A percentile compares a stretch with the other conserved stretches of the same genome.
Conservation (phyloP, 1,140 invertebrate genomes). For the Leptopilina clavipes region DNA sequence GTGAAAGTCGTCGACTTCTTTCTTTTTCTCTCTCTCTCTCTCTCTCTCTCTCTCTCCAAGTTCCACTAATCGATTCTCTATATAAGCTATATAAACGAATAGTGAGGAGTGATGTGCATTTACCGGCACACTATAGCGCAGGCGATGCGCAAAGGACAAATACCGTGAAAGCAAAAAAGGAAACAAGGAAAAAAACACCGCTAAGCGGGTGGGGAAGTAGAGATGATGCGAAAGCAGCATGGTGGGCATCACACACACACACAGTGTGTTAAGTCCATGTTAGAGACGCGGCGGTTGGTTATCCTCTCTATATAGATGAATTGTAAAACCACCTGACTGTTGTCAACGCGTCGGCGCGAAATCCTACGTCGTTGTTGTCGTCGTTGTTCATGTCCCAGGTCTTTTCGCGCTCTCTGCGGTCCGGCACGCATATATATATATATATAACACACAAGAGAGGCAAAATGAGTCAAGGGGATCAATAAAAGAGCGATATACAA, state of each 20-base stretch:
- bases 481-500: slow-evolving; percentile 67
- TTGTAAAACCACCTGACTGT: slow-evolving; percentile 45
- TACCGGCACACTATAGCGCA: slow-evolving; percentile 44
- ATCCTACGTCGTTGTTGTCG: too few relatives aligned
- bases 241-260: too few relatives aligned
- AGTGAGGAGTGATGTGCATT: too few relatives aligned
- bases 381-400: slow-evolving; percentile 44
- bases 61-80: too few relatives aligned
- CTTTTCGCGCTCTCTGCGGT: slow-evolving; percentile 56
- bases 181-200: too few relatives aligned
- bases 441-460: slow-evolving; percentile 43
- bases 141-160: slow-evolving; percentile 38
- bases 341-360: slow-evolving; percentile 56
- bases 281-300: slow-evolving; percentile 7
- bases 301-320: slow-evolving; percentile 32
- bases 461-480: slow-evolving; percentile 57
- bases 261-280: not conserved
- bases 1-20: too few relatives aligned
- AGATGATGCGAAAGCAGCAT: slow-evolving; percentile 38
- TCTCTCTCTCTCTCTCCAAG: too few relatives aligned
- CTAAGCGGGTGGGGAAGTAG: not conserved
- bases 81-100: too few relatives aligned
- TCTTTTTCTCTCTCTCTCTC: too few relatives aligned
- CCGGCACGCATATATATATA: slow-evolving; percentile 52
- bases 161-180: not conserved